phyloP scores from a whole-genome alignment of 1,140 invertebrate species.

The Drosophila asahinai region DNA sequence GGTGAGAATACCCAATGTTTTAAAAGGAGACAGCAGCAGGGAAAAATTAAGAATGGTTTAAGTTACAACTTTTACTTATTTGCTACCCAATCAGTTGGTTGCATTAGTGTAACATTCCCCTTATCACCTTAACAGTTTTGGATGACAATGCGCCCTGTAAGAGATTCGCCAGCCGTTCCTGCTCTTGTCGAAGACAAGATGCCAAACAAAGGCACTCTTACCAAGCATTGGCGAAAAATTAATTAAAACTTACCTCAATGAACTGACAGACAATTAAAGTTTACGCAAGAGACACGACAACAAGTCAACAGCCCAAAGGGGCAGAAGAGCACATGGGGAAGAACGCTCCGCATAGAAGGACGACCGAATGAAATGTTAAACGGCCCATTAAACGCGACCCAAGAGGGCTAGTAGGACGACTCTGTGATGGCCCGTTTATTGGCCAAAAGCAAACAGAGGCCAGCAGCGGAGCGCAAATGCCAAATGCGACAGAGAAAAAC shows the following conservation, averaged over 20 bases:
- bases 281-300: slow-evolving; percentile 64
- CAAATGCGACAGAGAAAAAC: slow-evolving; percentile 62
- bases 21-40: too few relatives aligned
- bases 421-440: slow-evolving; percentile 59
- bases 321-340: slow-evolving; percentile 1
- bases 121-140: background rate
- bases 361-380: slow-evolving; percentile 66
- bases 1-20: background rate
- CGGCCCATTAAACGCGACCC: slow-evolving; percentile 68
- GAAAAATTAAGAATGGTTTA: background rate
- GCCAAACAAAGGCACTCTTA: slow-evolving; percentile 9
- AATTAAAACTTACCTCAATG: slow-evolving; percentile 79
- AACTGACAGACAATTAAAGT: slow-evolving; percentile 80
- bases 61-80: too few relatives aligned
- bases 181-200: slow-evolving; percentile 14
- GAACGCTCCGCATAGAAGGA: slow-evolving; percentile 1
- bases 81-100: background rate
- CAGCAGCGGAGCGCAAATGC: slow-evolving; percentile 61
- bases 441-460: slow-evolving; percentile 76
- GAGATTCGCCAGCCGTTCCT: slow-evolving; percentile 2
- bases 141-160: background rate
- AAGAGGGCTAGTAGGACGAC: slow-evolving; percentile 1
- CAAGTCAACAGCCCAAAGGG: slow-evolving; percentile 33
- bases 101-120: background rate
- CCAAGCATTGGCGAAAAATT: slow-evolving; percentile 58